Base-by-base conservation (phyloP, 2,888 invertebrate genomes). In the Euproctis similis region DNA sequence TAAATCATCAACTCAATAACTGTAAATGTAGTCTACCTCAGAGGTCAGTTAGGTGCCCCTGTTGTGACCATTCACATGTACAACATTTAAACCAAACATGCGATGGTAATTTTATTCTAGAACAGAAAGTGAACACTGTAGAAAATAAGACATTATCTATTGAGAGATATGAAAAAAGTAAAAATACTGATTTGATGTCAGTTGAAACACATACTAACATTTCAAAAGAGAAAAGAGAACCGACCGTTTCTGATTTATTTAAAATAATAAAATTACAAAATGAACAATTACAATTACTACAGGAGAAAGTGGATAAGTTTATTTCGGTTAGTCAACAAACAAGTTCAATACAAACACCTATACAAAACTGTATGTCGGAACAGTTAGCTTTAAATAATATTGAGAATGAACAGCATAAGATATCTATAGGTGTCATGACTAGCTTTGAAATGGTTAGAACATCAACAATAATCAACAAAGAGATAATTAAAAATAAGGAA, bases 401-500 rank as follows among this genome's bases (percentile, higher is more conserved):
- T 62, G 65, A 71, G 62, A 66, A 64, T 35, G 72, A 65, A 38
- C 66, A 63, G 32, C 86, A 71, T 47, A 89, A 87, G 67, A 87
- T 90, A 51, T 90, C 91, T 0, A 89, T 91, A 29, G 90, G 90
- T 32, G 87, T 91, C 2, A 91, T 90, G 88, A 90, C 90, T 1
- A 90, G 90, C 62, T 90, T 90, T 63, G 90, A 91, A 71, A 86
- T 90, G 55, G 75, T 84, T 0, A 53, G 73, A 24, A 85, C 82
- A 12, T 82, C 85, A 8, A 85, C 81, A 13, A 63, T 82, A 8
- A 75, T 81, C 3, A 84, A 84, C 36, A 76, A 78, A 45, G 81
- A 80, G 35, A 45, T 72, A 19, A 39, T 75, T 2, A 73, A 66
- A 42, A 59, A 47, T 3, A 56, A 45, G 49, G 65, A 68, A 13